A percentile compares a stretch with the other conserved stretches of the same genome.
phyloP scores from a whole-genome alignment of 1,140 invertebrate genomes.

The Aphelenchoides fujianensis region DNA sequence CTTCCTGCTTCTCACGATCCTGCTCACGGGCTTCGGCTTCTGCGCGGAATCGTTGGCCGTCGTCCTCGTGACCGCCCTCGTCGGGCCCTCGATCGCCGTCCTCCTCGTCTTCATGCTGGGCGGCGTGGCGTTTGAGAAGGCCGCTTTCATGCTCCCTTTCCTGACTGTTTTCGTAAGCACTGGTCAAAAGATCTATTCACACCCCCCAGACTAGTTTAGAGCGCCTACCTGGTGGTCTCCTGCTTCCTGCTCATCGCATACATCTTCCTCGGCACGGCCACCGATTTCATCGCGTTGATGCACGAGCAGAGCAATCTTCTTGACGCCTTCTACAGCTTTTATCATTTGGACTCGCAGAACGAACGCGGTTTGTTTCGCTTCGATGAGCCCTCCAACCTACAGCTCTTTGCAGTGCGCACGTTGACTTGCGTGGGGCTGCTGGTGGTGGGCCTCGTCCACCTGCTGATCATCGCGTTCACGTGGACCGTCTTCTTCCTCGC shows the following conservation, averaged over 20 bases:
- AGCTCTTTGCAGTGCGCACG: not conserved
- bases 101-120: not conserved
- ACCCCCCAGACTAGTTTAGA: not conserved
- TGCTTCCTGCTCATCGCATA: not conserved
- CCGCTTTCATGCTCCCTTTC: not conserved
- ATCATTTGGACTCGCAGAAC: not conserved
- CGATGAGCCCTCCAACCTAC: too few species aligned
- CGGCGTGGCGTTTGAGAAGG: not conserved
- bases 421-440: not conserved
- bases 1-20: not conserved
- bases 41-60: not conserved
- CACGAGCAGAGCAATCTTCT: not conserved
- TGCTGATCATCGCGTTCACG: not conserved
- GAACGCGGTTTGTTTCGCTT: too few species aligned
- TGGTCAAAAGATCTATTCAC: not conserved
- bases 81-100: not conserved
- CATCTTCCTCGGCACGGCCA: not conserved
- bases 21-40: not conserved
- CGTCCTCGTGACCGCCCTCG: not conserved
- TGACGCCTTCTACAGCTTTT: not conserved
- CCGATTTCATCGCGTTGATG: not conserved
- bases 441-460: not conserved
- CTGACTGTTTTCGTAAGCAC: not conserved
- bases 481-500: slow-evolving; percentile 4
- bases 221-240: not conserved